Evolutionary conservation across 2,797 vertebrate species (phyloP).

Genomic region (Chromobotia macracanthus): DNA sequence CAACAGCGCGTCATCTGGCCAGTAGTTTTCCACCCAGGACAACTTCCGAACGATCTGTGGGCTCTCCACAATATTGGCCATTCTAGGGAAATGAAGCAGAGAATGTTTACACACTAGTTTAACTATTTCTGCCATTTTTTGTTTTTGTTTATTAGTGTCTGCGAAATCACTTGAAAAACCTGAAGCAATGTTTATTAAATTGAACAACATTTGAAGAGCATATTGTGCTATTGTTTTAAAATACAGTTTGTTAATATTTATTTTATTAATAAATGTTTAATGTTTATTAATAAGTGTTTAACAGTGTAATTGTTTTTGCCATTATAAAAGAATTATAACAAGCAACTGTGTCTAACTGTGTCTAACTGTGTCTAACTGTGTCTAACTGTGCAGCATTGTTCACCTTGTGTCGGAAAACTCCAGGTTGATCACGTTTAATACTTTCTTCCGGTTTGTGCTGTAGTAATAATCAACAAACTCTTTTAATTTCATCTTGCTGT

Average conservation of each 20-base stretch:
- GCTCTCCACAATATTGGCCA: conserved; percentile 94
- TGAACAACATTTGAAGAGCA: too few relatives aligned
- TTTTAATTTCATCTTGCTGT: conserved; percentile 96
- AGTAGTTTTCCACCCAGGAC: conserved; percentile 97
- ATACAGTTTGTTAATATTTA: too few relatives aligned
- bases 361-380: too few relatives aligned
- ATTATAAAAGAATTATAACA: too few relatives aligned
- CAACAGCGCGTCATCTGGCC: conserved; percentile 92
- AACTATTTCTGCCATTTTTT: not conserved
- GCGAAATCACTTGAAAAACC: not conserved
- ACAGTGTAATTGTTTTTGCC: too few relatives aligned
- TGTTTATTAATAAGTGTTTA: too few relatives aligned
- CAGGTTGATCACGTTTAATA: conserved; percentile 92
- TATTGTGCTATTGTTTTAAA: too few relatives aligned
- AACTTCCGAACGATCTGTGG: conserved; percentile 93
- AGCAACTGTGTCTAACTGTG: not conserved
- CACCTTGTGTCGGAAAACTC: conserved; percentile 96
- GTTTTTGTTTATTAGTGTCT: not conserved
- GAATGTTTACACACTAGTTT: not conserved
- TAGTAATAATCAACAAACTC: conserved; percentile 99
- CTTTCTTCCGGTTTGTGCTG: conserved; percentile 96
- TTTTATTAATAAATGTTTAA: too few relatives aligned
- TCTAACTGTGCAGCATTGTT: not conserved
- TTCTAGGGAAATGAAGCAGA: conserved; percentile 72
- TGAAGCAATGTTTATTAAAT: too few relatives aligned